phyloP scores from a whole-genome alignment of 2,888 invertebrate genomes.

The Crocallis elinguaria region DNA sequence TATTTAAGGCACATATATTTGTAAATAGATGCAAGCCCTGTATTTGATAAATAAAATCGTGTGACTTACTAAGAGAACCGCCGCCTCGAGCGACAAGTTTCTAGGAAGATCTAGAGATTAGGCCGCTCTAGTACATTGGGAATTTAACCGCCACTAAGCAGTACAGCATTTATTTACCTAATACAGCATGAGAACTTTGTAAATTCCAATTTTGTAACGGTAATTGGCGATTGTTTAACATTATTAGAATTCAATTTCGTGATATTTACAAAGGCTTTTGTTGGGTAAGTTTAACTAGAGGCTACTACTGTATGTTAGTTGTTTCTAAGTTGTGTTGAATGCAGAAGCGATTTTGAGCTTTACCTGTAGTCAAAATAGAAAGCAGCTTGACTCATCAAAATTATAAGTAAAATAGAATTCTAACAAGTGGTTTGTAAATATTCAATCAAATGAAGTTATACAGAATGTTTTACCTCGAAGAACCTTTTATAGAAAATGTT shows the following conservation, averaged over 20 bases:
- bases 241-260: constrained; percentile 61
- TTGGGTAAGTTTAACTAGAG: constrained; percentile 29
- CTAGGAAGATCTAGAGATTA: constrained; percentile 72
- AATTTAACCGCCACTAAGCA: constrained; percentile 43
- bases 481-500: too few relatives aligned
- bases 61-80: constrained; percentile 65
- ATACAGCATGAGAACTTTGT: constrained; percentile 62
- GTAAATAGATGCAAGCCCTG: constrained; percentile 46
- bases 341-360: neutral
- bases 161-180: constrained; percentile 60
- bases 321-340: too few relatives aligned
- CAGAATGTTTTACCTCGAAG: too few relatives aligned
- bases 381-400: too few relatives aligned
- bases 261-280: constrained; percentile 49
- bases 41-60: constrained; percentile 50
- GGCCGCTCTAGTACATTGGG: constrained; percentile 50
- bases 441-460: too few relatives aligned
- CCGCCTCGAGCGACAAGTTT: constrained; percentile 66
- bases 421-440: too few relatives aligned
- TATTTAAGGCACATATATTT: neutral
- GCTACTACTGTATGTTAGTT: constrained; percentile 4
- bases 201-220: constrained; percentile 60
- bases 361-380: neutral
- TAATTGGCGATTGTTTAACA: constrained; percentile 68
- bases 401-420: too few relatives aligned